A percentile compares a stretch with the other conserved stretches of the same genome.
Evolutionary conservation across 2,888 invertebrate species (phyloP).

Genomic region (Cheilosia variabilis): DNA sequence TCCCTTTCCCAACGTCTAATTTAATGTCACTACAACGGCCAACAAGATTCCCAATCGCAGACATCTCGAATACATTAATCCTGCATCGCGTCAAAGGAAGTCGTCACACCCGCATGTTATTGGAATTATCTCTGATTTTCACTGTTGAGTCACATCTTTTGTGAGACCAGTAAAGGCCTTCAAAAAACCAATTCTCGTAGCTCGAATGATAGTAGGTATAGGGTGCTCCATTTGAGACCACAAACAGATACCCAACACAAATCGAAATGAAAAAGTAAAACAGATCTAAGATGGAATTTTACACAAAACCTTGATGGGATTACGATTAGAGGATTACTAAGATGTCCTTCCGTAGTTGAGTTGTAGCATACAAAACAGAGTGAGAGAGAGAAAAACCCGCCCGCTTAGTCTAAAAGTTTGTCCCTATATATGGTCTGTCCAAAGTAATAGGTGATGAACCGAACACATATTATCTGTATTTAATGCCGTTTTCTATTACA

Average conservation of each 20-base stretch:
- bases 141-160: conserved; percentile 36
- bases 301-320: conserved; percentile 56
- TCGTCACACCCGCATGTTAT: conserved; percentile 12
- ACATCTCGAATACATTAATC: conserved; percentile 6
- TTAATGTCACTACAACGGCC: background rate
- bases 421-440: background rate
- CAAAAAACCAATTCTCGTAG: conserved; percentile 39
- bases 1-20: background rate
- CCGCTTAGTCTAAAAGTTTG: conserved; percentile 25
- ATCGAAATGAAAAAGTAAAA: conserved; percentile 49
- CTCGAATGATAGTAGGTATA: background rate
- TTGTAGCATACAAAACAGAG: background rate
- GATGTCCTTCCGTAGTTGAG: conserved; percentile 2
- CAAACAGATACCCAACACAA: conserved; percentile 18
- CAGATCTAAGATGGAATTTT: conserved; percentile 40
- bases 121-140: conserved; percentile 36
- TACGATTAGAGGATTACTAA: conserved; percentile 27
- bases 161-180: conserved; percentile 12
- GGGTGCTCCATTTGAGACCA: background rate
- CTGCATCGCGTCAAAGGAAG: conserved; percentile 8
- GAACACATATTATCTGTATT: conserved; percentile 62
- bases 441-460: conserved; percentile 45
- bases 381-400: background rate
- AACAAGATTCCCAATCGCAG: background rate
- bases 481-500: conserved; percentile 58